Percentiles rank a stretch among this genome's conserved stretches.
phyloP scores from a whole-genome alignment of 2,888 invertebrate species.

The Oscheius myriophilus region DNA sequence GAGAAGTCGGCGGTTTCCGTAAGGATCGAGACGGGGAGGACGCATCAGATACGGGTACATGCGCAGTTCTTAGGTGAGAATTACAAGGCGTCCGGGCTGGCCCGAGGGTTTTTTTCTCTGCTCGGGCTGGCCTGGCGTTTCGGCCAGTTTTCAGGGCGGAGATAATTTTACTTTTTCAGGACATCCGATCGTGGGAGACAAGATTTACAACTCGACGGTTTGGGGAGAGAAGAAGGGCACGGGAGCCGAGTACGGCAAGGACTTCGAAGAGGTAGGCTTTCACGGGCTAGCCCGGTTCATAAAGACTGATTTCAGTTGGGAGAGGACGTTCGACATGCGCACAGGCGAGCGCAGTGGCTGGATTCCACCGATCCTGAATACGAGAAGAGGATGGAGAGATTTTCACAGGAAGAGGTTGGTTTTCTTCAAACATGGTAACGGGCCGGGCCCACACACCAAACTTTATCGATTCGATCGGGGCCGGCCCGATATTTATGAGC shows the following conservation, averaged over 20 bases:
- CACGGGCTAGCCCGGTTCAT: too few relatives aligned
- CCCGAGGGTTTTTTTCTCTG: too few relatives aligned
- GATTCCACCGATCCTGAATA: conserved; percentile 60
- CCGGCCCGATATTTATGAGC: too few relatives aligned
- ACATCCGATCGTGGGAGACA: conserved; percentile 95
- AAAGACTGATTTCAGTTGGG: conserved; percentile 56
- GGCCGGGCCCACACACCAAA: too few relatives aligned
- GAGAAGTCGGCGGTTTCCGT: conserved; percentile 87
- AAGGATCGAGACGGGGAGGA: conserved; percentile 92
- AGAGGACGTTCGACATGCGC: conserved; percentile 52
- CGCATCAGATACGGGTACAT: conserved; percentile 98
- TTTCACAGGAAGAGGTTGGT: conserved; percentile 46
- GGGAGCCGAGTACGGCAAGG: conserved; percentile 80
- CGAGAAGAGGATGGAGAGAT: conserved; percentile 48
- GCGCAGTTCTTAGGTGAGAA: conserved; percentile 89
- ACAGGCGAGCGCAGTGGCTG: conserved; percentile 57
- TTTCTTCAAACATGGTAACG: too few relatives aligned
- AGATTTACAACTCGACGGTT: conserved; percentile 89
- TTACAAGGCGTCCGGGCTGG: too few relatives aligned
- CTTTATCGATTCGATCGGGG: too few relatives aligned
- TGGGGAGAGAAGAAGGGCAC: conserved; percentile 93
- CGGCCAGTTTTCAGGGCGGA: too few relatives aligned
- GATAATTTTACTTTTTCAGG: too few relatives aligned
- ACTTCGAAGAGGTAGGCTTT: conserved; percentile 55
- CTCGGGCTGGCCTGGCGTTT: too few relatives aligned